These are phyloP conservation scores for Uria aalge DNA, from an alignment of 2,113 vertebrate species.

Conservation along the genomic window DNA sequence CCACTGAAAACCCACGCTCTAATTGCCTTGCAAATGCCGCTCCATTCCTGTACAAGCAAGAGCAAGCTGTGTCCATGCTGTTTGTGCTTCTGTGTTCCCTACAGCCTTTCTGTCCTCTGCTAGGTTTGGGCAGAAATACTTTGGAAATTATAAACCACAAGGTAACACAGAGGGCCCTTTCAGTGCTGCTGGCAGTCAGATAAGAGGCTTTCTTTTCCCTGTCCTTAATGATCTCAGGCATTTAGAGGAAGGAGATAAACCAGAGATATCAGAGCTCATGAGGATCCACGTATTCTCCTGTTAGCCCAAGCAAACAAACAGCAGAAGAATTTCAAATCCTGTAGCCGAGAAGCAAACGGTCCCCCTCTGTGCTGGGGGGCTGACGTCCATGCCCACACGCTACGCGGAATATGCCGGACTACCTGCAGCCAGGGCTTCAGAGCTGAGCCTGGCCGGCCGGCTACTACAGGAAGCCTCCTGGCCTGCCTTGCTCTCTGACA, in stretches of 20 bases:
- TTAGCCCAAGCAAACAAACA: background rate
- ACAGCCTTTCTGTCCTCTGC: background rate
- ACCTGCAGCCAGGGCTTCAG: background rate
- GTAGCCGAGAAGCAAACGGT: background rate
- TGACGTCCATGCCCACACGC: background rate
- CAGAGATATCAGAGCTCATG: background rate
- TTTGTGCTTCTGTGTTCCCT: background rate
- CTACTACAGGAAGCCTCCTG: background rate
- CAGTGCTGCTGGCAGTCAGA: constrained; percentile 3
- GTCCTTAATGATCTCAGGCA: background rate
- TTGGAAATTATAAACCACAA: constrained; percentile 24
- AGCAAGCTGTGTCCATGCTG: background rate
- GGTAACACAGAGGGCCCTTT: background rate
- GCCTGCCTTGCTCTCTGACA: background rate
- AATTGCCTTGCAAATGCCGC: background rate
- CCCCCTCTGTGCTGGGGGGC: background rate
- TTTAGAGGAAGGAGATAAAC: constrained; percentile 8
- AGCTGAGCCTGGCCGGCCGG: background rate
- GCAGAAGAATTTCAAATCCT: background rate
- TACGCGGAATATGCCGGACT: background rate
- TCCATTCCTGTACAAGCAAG: background rate
- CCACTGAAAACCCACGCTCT: background rate
- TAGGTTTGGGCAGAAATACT: background rate
- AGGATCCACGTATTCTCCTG: background rate
- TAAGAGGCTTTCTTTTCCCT: background rate